phyloP scores from a whole-genome alignment of 2,113 vertebrate species.

The Colossoma macropomum region DNA sequence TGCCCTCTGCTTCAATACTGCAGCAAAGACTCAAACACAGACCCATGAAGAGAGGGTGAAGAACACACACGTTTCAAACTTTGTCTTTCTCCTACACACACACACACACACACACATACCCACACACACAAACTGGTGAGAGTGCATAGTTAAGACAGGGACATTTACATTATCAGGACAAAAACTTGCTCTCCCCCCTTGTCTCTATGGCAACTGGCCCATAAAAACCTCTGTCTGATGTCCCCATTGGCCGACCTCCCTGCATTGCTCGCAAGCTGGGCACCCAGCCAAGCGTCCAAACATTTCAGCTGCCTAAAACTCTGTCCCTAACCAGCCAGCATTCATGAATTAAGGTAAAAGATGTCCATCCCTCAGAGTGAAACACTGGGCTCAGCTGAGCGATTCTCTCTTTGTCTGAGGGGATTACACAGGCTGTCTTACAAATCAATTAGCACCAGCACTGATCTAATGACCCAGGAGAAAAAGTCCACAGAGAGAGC shows the following conservation, averaged over 20 bases:
- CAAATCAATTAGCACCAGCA: constrained; percentile 20
- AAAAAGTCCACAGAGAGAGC: not conserved
- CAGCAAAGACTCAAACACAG: not conserved
- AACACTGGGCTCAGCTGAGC: not conserved
- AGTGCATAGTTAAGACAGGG: constrained; percentile 41
- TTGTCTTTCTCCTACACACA: constrained; percentile 7
- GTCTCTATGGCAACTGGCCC: constrained; percentile 56
- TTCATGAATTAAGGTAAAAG: constrained; percentile 43
- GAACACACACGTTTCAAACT: not conserved
- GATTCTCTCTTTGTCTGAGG: constrained; percentile 5
- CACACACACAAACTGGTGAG: constrained; percentile 21
- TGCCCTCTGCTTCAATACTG: no score
- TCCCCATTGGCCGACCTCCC: constrained; percentile 52
- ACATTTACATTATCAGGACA: constrained; percentile 42
- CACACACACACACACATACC: constrained; percentile 6
- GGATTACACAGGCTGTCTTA: constrained; percentile 22
- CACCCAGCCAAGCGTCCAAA: constrained; percentile 65
- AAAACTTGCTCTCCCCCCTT: constrained; percentile 35
- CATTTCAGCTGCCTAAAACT: constrained; percentile 69
- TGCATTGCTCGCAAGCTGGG: constrained; percentile 51
- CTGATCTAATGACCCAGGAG: constrained; percentile 7
- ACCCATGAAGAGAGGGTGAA: not conserved
- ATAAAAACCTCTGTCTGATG: constrained; percentile 55
- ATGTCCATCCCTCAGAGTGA: not conserved
- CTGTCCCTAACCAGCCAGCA: constrained; percentile 37